Evolutionary conservation across 1,140 invertebrate species (phyloP), one percentile per base, ranked within the genome.

Genomic region (Manduca sexta): DNA sequence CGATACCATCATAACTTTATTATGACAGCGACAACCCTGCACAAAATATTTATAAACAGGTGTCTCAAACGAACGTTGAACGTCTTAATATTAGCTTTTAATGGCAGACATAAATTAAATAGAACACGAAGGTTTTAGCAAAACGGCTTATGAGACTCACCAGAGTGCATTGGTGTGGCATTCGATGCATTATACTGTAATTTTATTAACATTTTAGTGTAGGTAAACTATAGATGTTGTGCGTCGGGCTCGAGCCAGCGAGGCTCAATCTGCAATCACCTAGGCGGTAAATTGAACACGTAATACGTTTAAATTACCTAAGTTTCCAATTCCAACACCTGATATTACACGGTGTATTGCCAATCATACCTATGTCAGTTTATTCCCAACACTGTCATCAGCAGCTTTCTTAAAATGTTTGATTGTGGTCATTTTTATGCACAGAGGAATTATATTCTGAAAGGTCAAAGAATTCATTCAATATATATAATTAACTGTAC

Each of bases 201-300:
- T 74, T 69, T 70, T 70, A 69, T 70, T 61, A 66, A 61, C 67
- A 62, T 73, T 64, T 68, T 61, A 64, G 59, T 59, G 56, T 53
- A 53, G 60, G 49, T 48, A 26, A 26, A 26, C 21, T 26, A 26
- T 26, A 51, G 56, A 41, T 18, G 13, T 45, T 21, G 49, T 48
- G 52, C 46, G 37, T 35, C 30, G 52, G 49, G 52, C 60, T 63
- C 21, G 21, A 8, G 4, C 8, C 21, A 8, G 21, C 8, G 21
- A 26, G 21, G 40, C 55, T 64, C 60, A 67, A 72, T 69, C 56
- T 57, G 58, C 58, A 64, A 69, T 64, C 66, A 59, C 52, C 39
- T 43, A 51, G 55, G 60, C 54, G 55, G 48, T 69, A 64, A 65
- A 63, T 68, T 68, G 51, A 56, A 54, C 44, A 41, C 45, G 31